Conservation (phyloP, 2,113 vertebrate genomes). For the Centropristis striata region DNA sequence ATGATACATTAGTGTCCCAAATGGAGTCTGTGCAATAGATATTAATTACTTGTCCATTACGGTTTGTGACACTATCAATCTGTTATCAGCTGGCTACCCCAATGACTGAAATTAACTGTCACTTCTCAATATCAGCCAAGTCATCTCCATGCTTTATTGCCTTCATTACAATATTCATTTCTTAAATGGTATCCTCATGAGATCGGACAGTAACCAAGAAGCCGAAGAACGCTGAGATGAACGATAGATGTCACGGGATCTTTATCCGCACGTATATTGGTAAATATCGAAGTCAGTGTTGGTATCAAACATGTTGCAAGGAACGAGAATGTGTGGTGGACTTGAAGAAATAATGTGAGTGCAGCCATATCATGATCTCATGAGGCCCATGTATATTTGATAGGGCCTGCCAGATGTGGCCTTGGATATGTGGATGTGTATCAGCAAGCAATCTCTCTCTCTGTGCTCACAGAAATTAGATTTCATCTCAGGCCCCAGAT, state of each 20-base stretch:
- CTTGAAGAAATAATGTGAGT: conserved; percentile 52
- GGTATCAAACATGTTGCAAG: conserved; percentile 20
- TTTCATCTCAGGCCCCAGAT: conserved; percentile 79
- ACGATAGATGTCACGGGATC: conserved; percentile 22
- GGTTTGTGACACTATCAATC: conserved; percentile 79
- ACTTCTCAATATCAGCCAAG: conserved; percentile 74
- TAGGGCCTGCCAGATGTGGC: conserved; percentile 76
- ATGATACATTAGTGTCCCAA: conserved; percentile 65
- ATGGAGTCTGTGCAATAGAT: conserved; percentile 65
- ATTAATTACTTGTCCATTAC: conserved; percentile 82
- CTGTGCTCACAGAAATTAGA: conserved; percentile 78
- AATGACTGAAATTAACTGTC: conserved; percentile 81
- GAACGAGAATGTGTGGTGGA: conserved; percentile 34
- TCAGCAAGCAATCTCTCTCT: conserved; percentile 72
- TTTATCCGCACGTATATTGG: conserved; percentile 53
- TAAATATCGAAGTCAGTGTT: conserved; percentile 60
- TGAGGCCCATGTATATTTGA: conserved; percentile 80
- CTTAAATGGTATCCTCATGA: conserved; percentile 54
- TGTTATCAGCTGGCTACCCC: conserved; percentile 74
- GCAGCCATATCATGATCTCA: conserved; percentile 61
- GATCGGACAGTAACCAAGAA: conserved; percentile 39
- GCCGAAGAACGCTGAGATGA: conserved; percentile 1
- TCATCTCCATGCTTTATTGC: conserved; percentile 69
- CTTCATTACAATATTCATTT: conserved; percentile 62
- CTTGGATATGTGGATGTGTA: conserved; percentile 72